Conservation (phyloP, 2,113 vertebrate genomes). For the Scomber colias region DNA sequence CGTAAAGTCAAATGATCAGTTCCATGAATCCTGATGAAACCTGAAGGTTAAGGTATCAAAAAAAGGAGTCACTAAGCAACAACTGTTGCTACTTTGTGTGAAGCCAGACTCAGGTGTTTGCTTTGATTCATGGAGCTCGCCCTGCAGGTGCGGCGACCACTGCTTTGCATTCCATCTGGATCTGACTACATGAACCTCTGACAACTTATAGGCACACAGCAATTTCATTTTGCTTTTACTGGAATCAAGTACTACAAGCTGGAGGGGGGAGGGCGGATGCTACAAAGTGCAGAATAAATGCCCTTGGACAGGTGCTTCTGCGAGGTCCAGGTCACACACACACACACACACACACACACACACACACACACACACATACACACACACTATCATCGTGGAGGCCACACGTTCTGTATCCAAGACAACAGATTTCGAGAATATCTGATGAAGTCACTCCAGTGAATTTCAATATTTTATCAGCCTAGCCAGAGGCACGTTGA, state of each 20-base stretch:
- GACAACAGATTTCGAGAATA: slow-evolving; percentile 76
- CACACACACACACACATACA: background rate
- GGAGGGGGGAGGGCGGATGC: background rate
- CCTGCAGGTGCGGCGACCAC: slow-evolving; percentile 18
- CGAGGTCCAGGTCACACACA: too few species aligned
- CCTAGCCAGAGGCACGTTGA: slow-evolving; percentile 38
- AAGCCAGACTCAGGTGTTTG: slow-evolving; percentile 25
- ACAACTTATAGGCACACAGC: slow-evolving; percentile 1
- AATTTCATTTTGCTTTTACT: slow-evolving; percentile 18
- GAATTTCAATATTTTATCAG: slow-evolving; percentile 78
- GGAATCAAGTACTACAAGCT: slow-evolving; percentile 1
- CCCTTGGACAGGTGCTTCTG: slow-evolving; percentile 30
- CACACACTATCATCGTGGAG: background rate
- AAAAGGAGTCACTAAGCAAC: background rate
- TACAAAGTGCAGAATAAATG: background rate
- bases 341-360: too few species aligned
- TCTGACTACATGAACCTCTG: slow-evolving; percentile 13
- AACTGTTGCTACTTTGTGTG: background rate
- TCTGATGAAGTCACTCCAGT: slow-evolving; percentile 65
- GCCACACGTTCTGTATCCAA: slow-evolving; percentile 59
- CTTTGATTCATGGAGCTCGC: background rate
- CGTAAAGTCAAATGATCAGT: background rate
- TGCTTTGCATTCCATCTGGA: slow-evolving; percentile 42
- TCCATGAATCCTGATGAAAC: background rate
- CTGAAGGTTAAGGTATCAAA: background rate